Conservation (phyloP, 1,140 invertebrate genomes). For the Idris sp. region DNA sequence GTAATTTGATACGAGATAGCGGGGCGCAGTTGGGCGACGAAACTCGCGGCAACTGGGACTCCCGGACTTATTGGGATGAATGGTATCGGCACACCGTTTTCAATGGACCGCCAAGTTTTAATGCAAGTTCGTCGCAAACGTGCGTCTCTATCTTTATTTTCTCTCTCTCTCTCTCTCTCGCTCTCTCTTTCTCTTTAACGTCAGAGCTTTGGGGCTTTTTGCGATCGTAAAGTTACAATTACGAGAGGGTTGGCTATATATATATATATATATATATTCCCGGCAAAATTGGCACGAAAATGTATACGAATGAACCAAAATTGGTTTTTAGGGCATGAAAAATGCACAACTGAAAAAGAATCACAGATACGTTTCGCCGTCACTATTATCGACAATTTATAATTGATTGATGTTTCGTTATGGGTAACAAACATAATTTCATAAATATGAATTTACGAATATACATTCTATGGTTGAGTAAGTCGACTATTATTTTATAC, state of each 20-base stretch:
- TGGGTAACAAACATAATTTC: no score
- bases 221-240: slow-evolving; percentile 46
- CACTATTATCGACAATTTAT: neutral
- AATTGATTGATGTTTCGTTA: neutral
- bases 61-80: slow-evolving; percentile 40
- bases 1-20: slow-evolving; percentile 44
- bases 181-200: neutral
- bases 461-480: no score
- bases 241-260: slow-evolving; percentile 18
- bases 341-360: slow-evolving; percentile 4
- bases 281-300: slow-evolving; percentile 27
- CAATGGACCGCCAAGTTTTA: slow-evolving; percentile 53
- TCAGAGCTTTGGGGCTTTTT: slow-evolving; percentile 13
- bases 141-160: slow-evolving; percentile 7
- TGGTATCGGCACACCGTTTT: slow-evolving; percentile 36
- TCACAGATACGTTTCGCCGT: slow-evolving; percentile 4
- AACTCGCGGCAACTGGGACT: slow-evolving; percentile 29
- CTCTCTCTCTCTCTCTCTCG: slow-evolving; percentile 12
- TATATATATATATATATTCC: no score
- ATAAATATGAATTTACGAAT: no score
- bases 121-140: slow-evolving; percentile 39
- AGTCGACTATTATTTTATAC: no score
- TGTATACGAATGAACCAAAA: slow-evolving; percentile 29
- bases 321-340: slow-evolving; percentile 31
- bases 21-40: slow-evolving; percentile 34